A percentile compares a stretch with the other conserved stretches of the same genome.
Conservation (phyloP, 2,113 vertebrate genomes). For the Irena cyanogastra region DNA sequence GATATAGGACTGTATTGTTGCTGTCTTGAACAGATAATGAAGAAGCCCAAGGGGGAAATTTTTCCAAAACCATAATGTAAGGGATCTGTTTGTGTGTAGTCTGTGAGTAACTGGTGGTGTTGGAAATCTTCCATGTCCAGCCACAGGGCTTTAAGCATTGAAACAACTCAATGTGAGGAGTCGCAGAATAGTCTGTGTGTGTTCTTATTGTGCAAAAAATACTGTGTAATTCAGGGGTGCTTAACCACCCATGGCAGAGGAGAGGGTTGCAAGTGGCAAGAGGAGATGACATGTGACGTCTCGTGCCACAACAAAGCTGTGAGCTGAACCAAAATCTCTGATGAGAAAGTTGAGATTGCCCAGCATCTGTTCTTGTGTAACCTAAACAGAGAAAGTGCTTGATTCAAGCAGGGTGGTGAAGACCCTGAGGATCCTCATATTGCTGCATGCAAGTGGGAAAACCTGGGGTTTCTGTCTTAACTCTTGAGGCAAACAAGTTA, state of each 20-base stretch:
- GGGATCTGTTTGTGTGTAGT: background rate
- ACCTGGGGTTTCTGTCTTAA: background rate
- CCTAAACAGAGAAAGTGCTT: background rate
- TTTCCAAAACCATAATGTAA: background rate
- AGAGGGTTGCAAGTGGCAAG: background rate
- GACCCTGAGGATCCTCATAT: background rate
- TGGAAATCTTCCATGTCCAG: background rate
- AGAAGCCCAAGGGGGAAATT: background rate
- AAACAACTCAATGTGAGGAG: background rate
- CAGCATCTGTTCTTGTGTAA: background rate
- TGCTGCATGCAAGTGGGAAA: background rate
- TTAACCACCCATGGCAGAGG: background rate
- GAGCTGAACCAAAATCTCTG: background rate
- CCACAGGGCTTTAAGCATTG: background rate
- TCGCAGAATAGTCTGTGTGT: background rate
- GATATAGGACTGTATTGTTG: background rate
- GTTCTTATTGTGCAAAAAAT: background rate
- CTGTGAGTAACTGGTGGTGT: background rate
- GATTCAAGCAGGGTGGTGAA: background rate
- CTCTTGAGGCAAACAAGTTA: background rate
- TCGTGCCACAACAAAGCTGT: background rate
- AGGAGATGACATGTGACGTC: background rate
- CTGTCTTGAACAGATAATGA: background rate
- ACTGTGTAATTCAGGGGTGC: background rate
- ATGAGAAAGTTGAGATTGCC: background rate